Evolutionary conservation across 2,888 invertebrate genomes (phyloP), one percentile per base, ranked within the genome.

Genomic region (Timandra comae): DNA sequence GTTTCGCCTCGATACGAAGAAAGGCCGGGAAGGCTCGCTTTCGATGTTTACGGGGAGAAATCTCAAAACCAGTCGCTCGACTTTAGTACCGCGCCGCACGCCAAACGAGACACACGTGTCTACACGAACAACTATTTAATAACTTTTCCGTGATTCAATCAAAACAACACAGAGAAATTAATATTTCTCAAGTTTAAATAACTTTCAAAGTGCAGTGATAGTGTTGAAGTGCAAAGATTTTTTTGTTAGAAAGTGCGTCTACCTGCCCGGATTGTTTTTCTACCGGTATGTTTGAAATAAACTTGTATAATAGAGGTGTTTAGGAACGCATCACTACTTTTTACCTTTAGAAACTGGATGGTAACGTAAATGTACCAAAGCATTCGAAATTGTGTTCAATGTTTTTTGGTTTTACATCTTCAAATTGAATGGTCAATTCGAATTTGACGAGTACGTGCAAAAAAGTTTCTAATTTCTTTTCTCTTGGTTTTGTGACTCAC

Each of bases 21-120:
- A 82, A 81, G 79, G 77, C 63, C 65, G 51, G 51, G 60, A 62
- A 73, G 73, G 76, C 74, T 78, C 68, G 81, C 79, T 82, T 84
- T 81, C 82, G 77, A 71, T 81, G 81, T 76, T 75, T 76, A 79
- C 80, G 79, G 80, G 80, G 84, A 82, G 84, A 84, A 84, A 84
- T 82, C 82, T 72, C 66, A 59, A 49, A 66, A 80, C 81, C 79
- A 79, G 80, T 74, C 63, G 58, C 51, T 49, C 38, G 44, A 58
- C 52, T 40, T 37, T 59, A 65, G 66, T 64, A 49, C 48, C 66
- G 67, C 67, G 74, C 69, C 54, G 49, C 63, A 63, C 72, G 67
- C 56, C 63, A 49, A 30, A 42, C 12, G 33, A 43, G 40, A 28
- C 52, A 42, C 52, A 65, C 67, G 72, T 50, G 30, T 44, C 41